Evolutionary conservation across 2,113 vertebrate genomes (phyloP), one percentile per base, ranked within the genome.

Genomic region (Cyprinodon tularosa): DNA sequence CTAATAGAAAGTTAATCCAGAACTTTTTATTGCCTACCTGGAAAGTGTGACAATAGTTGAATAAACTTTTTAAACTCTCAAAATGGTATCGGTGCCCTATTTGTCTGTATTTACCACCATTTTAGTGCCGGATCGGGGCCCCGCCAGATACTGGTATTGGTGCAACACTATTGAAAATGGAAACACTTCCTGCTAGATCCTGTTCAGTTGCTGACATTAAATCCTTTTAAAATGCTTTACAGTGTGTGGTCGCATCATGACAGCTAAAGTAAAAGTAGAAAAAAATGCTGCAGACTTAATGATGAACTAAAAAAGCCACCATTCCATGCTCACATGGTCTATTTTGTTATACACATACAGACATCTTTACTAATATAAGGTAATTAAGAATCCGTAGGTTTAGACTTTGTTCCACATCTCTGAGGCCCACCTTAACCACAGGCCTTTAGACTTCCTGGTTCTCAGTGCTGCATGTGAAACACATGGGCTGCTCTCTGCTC

Each of bases 391-490:
- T 7, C 3, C 0, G 22, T 37, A 13, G 69, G 63, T 42, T 88
- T 66, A 22, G 6, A 29, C 44, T 57, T 45, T 13, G 44, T 37
- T 50, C 4, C n/a, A 45, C 1, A 36, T 5, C 0, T 3, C 37
- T 42, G 44, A 45, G 61, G 64, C 39, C n/a, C n/a, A 44, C 17
- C 15, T 74, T 3, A 47, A 72, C 76, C 71, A 63, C 76, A 80
- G 42, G 37, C 20, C 57, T 78, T 29, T 12, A 12, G 4, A 45
- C 59, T 88, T 90, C 77, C 82, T 78, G 65, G 60, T 48, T 74
- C 71, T 72, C 68, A 42, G 40, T 2, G 47, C 42, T 59, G 4
- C 17, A 5, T 40, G 60, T 83, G 78, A 77, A 62, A 76, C 59
- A 40, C 12, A 1, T 29, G 17, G 38, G 4, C 36, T 66, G 2